These are phyloP conservation scores for Hybognathus amarus DNA, from an alignment of 2,797 vertebrate genomes.

Conservation along the genomic window DNA sequence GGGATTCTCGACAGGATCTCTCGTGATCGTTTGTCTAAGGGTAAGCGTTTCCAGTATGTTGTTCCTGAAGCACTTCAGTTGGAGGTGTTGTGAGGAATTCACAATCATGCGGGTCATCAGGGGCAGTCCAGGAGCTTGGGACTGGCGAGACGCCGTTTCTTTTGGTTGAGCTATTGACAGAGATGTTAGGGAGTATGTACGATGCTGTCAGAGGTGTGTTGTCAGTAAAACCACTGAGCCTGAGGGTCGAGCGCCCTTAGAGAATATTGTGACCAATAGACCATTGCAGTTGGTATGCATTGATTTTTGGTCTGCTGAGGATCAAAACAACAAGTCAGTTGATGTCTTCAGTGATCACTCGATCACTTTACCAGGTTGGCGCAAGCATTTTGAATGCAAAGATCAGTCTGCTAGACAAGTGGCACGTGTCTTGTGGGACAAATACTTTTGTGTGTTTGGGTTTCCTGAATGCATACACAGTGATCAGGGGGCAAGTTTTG, in stretches of 20 bases:
- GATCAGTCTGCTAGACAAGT: conserved; percentile 5
- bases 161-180: conserved; percentile 33
- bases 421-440: background rate
- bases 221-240: conserved; percentile 16
- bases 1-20: conserved; percentile 31
- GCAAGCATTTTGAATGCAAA: background rate
- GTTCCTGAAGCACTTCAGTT: background rate
- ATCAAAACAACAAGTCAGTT: background rate
- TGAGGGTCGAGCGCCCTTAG: conserved; percentile 8
- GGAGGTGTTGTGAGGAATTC: conserved; percentile 2
- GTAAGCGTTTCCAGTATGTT: background rate
- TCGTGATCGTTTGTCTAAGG: conserved; percentile 1
- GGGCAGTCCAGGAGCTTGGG: conserved; percentile 38
- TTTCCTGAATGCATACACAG: no score
- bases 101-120: conserved; percentile 7
- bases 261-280: conserved; percentile 8
- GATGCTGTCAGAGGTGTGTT: conserved; percentile 4
- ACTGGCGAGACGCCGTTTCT: conserved; percentile 37
- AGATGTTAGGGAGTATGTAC: conserved; percentile 28
- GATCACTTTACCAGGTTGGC: conserved; percentile 9
- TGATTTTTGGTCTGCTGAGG: conserved; percentile 8
- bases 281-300: background rate
- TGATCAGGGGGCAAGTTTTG: no score
- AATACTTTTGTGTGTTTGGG: background rate
- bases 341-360: background rate